phyloP scores from a whole-genome alignment of 2,113 vertebrate species.

The Fregata magnificens region DNA sequence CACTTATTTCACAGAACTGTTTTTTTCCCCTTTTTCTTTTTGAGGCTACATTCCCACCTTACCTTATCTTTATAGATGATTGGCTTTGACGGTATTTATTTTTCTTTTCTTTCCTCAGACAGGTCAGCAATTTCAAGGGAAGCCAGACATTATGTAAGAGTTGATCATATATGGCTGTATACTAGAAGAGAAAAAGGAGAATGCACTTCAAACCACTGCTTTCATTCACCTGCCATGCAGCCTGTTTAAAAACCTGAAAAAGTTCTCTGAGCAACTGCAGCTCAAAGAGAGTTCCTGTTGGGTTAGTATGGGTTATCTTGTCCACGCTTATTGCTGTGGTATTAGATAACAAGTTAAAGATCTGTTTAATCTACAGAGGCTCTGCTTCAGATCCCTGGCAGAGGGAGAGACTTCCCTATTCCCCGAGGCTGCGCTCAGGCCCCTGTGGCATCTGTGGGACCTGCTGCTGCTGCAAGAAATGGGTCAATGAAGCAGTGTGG shows the following conservation, averaged over 20 bases:
- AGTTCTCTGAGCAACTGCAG: not conserved
- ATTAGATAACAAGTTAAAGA: not conserved
- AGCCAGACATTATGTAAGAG: constrained; percentile 67
- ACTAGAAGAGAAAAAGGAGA: not conserved
- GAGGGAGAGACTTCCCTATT: not conserved
- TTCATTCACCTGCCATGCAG: not conserved
- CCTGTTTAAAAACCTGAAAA: not conserved
- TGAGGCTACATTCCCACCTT: not conserved
- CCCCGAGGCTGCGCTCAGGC: not conserved
- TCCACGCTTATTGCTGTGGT: not conserved
- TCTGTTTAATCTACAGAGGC: not conserved
- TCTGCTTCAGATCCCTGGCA: not conserved
- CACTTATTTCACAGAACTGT: not conserved
- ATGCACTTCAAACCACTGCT: not conserved
- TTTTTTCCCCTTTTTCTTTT: not conserved
- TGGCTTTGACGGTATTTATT: not conserved
- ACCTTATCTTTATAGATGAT: not conserved
- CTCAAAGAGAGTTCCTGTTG: not conserved
- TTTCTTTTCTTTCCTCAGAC: not conserved
- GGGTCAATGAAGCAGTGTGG: not conserved
- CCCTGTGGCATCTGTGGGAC: not conserved
- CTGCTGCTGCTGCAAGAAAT: not conserved
- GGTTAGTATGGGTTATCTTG: not conserved
- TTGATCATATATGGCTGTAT: constrained; percentile 52
- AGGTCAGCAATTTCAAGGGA: constrained; percentile 69